Conservation (phyloP, 2,797 vertebrate species). For the Anolis apletophallus region DNA sequence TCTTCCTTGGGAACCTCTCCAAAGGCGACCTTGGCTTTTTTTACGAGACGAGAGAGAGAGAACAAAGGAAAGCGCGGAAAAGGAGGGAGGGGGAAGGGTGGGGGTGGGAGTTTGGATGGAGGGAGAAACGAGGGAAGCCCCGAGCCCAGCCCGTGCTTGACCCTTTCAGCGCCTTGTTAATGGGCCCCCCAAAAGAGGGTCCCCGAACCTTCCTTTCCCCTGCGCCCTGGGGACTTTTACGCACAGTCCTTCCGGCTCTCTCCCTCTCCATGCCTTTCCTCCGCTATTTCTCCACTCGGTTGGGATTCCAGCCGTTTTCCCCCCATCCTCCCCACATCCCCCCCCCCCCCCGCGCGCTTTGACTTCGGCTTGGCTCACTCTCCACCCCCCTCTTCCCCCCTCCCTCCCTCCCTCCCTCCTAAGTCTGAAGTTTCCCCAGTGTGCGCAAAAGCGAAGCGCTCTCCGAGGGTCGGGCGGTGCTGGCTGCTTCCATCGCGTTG, state of each 20-base stretch:
- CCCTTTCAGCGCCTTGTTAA: too few species aligned
- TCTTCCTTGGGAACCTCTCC: background rate
- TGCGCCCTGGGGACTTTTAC: conserved; percentile 35
- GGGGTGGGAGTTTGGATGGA: background rate
- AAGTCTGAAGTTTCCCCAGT: conserved; percentile 70
- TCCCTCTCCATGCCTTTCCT: background rate
- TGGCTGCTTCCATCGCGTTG: background rate
- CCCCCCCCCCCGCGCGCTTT: background rate
- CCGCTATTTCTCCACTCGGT: background rate
- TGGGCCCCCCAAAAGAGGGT: too few species aligned
- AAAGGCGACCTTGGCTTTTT: conserved; percentile 5
- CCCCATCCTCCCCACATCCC: conserved; percentile 29
- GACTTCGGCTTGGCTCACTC: background rate
- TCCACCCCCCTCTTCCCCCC: conserved; percentile 24
- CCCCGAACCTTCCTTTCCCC: too few species aligned
- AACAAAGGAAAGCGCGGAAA: background rate
- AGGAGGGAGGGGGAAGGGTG: background rate
- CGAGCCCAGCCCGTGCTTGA: background rate
- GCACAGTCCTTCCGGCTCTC: background rate
- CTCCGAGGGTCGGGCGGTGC: conserved; percentile 4
- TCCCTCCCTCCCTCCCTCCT: conserved; percentile 28
- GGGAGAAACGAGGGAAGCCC: background rate
- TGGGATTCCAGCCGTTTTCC: conserved; percentile 43
- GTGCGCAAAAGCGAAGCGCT: conserved; percentile 58
- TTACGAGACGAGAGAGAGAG: background rate